A percentile compares a stretch with the other conserved stretches of the same genome.
Evolutionary conservation across 2,888 invertebrate genomes (phyloP).

Genomic region (Eupeodes latifasciatus): DNA sequence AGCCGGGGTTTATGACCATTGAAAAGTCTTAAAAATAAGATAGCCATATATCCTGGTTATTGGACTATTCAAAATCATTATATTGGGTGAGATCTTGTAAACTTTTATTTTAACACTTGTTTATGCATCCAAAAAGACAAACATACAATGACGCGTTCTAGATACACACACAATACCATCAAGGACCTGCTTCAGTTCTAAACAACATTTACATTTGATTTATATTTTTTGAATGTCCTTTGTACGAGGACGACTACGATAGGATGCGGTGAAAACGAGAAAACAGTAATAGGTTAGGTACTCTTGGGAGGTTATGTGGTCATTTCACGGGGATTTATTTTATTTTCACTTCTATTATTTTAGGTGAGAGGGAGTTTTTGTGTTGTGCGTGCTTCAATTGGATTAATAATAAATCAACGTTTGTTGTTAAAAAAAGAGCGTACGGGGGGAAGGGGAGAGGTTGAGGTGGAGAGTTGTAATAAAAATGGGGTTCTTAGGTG

Average conservation of each 20-base stretch:
- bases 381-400: slow-evolving; percentile 55
- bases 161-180: neutral
- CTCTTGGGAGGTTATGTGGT: slow-evolving; percentile 60
- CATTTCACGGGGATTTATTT: slow-evolving; percentile 59
- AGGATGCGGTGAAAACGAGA: too few relatives aligned
- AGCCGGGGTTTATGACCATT: neutral
- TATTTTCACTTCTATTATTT: slow-evolving; percentile 32
- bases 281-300: neutral
- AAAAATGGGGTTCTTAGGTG: slow-evolving; percentile 46
- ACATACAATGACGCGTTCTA: slow-evolving; percentile 30
- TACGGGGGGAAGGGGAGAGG: too few relatives aligned
- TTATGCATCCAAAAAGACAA: slow-evolving; percentile 50
- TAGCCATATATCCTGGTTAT: slow-evolving; percentile 35
- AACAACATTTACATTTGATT: slow-evolving; percentile 49
- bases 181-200: neutral
- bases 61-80: slow-evolving; percentile 39
- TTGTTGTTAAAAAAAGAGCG: neutral
- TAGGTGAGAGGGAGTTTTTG: neutral
- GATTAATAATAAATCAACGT: slow-evolving; percentile 64
- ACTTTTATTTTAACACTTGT: slow-evolving; percentile 68
- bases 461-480: slow-evolving; percentile 11
- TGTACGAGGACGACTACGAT: neutral
- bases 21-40: neutral
- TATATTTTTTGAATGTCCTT: neutral
- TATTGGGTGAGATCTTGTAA: slow-evolving; percentile 56